These are phyloP conservation scores for Athetis lepigone DNA, from an alignment of 2,888 invertebrate species.

Conservation along the genomic window DNA sequence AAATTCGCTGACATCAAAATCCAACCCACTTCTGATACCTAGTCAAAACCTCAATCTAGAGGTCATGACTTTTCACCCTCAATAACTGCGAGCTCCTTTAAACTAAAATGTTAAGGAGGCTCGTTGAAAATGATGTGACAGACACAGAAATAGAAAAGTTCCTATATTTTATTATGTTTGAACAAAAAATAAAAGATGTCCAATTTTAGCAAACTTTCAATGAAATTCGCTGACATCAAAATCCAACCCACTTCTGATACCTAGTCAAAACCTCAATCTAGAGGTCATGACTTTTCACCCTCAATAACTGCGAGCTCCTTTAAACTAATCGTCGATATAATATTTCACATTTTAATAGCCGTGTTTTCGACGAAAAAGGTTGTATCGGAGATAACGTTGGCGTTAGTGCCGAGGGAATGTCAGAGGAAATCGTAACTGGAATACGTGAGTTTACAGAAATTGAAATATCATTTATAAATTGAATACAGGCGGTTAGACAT, in stretches of 20 bases:
- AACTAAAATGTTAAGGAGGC: too few species aligned
- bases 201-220: too few species aligned
- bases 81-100: constrained; percentile 24
- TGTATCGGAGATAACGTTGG: constrained; percentile 10
- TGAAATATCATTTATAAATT: constrained; percentile 11
- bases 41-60: constrained; percentile 52
- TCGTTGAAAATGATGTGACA: too few species aligned
- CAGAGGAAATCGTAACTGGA: constrained; percentile 13
- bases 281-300: constrained; percentile 45
- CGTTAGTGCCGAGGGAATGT: background rate
- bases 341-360: constrained; percentile 42
- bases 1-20: constrained; percentile 35
- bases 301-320: constrained; percentile 25
- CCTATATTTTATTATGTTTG: too few species aligned
- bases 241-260: constrained; percentile 48
- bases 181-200: too few species aligned
- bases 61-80: constrained; percentile 38
- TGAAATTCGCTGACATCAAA: constrained; percentile 30
- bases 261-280: constrained; percentile 48
- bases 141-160: too few species aligned
- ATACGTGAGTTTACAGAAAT: background rate
- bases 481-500: background rate
- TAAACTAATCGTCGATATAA: constrained; percentile 34
- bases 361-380: constrained; percentile 22
- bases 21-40: constrained; percentile 45